A percentile compares a stretch with the other conserved stretches of the same genome.
Evolutionary conservation across 2,797 vertebrate species (phyloP).

Genomic region (Lacerta bilineata): DNA sequence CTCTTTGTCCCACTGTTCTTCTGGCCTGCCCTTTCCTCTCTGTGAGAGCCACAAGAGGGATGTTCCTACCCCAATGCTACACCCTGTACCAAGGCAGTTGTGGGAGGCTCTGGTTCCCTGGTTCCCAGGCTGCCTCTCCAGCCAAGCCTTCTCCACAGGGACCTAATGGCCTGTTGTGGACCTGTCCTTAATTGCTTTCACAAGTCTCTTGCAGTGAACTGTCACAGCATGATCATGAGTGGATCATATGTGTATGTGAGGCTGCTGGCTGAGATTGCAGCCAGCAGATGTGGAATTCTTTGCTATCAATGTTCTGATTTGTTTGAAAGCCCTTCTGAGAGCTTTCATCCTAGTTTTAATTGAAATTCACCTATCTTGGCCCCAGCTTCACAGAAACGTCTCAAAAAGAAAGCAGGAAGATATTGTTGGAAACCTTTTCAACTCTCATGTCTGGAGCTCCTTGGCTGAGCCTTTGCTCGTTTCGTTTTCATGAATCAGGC

Average conservation of each 20-base stretch:
- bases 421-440: background rate
- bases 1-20: too few species aligned
- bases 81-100: too few species aligned
- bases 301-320: background rate
- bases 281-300: background rate
- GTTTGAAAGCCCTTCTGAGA: background rate
- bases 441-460: background rate
- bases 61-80: too few species aligned
- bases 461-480: background rate
- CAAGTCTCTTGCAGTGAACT: background rate
- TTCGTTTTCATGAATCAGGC: background rate
- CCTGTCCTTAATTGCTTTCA: background rate
- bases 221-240: background rate
- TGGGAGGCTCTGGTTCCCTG: too few species aligned
- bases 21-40: too few species aligned
- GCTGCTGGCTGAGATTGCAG: background rate
- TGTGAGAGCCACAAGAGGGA: too few species aligned
- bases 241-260: background rate
- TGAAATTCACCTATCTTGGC: background rate
- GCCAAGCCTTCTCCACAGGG: too few species aligned
- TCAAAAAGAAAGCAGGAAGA: conserved; percentile 1
- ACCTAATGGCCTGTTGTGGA: background rate
- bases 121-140: too few species aligned
- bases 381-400: background rate
- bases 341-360: background rate